Base-by-base conservation (phyloP, 2,797 vertebrate species). In the Centroberyx gerrardi region DNA sequence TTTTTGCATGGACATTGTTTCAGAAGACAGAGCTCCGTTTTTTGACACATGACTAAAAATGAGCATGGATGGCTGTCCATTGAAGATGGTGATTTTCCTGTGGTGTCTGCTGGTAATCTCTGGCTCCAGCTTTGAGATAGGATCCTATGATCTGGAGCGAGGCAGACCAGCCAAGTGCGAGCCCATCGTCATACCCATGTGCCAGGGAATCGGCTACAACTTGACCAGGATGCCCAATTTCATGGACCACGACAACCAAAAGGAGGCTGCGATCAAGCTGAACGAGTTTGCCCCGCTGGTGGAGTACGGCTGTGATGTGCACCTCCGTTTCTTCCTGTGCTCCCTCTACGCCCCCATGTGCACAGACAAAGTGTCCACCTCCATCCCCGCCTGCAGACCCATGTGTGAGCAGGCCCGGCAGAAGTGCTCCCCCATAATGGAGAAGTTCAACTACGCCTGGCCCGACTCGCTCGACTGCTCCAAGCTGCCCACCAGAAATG, bases 271-370 rank as follows among this genome's bases (percentile, higher is more conserved):
- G 8, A 96, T 97, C 76, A 97, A 98, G 92, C 96, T 99, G 78
- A 95, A 97, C 28, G 98, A 99, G 94, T 99, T 99, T 12, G 96
- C 97, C 3, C 96, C 97, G 0, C 95, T 99, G 70, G 98, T 99
- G 92, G 96, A 96, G 31, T 99, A 99, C 46, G 98, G 98, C 90
- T 99, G 98, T 76, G 97, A 99, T 76, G 94, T 95, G 64, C 98
- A 99, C 93, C 96, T 99, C 90, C 97, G 97, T 79, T 99, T 99
- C 92, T 98, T 99, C 92, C 97, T 99, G 68, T 99, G 98, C 95
- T 99, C 98, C 9, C 97, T 99, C 53, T 99, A 97, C 51, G 98
- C 97, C 3, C 98, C 98, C 81, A 99, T 99, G 98, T 99, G 98
- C 95, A 97, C 98, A 0, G 96, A 99, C 90, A 97, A 99, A 88